A percentile compares a stretch with the other conserved stretches of the same genome.
Conservation (phyloP, 35 echinoderm and acorn worm species). For the Lytechinus pictus region DNA sequence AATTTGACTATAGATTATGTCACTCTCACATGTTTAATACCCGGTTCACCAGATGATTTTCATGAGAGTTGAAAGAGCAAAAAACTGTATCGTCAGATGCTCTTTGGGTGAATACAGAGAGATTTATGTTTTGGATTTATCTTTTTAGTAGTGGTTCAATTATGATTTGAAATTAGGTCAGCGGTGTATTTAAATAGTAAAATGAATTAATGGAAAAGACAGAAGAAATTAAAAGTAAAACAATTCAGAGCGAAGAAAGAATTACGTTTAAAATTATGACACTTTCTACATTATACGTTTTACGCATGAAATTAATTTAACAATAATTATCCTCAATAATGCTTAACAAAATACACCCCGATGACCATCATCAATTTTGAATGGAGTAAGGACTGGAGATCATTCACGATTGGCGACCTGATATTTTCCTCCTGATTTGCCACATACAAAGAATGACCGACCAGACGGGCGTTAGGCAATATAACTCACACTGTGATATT, state of each 20-base stretch:
- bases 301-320: neutral
- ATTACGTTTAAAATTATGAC: neutral
- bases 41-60: too few relatives aligned
- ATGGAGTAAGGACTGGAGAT: neutral
- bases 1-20: too few relatives aligned
- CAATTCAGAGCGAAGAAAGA: neutral
- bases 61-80: too few relatives aligned
- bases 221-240: neutral
- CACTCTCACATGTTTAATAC: too few relatives aligned
- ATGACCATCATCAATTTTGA: neutral
- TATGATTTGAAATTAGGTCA: too few relatives aligned
- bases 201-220: neutral
- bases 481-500: neutral
- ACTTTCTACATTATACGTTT: neutral
- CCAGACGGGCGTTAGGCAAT: neutral
- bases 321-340: neutral
- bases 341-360: neutral
- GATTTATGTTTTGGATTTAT: too few relatives aligned
- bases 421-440: slow-evolving; percentile 12
- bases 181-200: too few relatives aligned
- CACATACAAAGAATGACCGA: slow-evolving; percentile 33
- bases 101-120: too few relatives aligned
- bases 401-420: neutral
- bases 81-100: too few relatives aligned
- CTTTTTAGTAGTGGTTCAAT: too few relatives aligned